Conservation (phyloP, 2,113 vertebrate species). For the Callospermophilus lateralis region DNA sequence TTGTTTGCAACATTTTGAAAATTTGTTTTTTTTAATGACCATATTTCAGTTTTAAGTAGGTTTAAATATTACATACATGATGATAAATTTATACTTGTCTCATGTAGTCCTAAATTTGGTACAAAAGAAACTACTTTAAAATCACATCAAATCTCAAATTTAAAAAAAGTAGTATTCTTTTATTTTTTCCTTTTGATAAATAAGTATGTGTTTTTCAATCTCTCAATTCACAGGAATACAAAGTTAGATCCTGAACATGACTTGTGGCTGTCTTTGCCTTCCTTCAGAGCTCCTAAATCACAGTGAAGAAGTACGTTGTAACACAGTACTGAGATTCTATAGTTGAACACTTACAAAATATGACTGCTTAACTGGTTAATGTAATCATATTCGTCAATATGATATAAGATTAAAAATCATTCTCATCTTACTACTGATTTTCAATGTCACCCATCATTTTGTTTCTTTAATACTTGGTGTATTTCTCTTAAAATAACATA, state of each 20-base stretch:
- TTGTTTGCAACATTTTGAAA: no score
- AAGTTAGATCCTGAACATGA: background rate
- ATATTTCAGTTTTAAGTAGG: no score
- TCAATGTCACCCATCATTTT: background rate
- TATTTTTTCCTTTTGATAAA: background rate
- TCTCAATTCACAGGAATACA: background rate
- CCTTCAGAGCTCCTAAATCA: background rate
- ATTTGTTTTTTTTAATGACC: no score
- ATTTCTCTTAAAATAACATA: constrained; percentile 1
- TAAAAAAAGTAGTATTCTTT: background rate
- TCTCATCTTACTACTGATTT: background rate
- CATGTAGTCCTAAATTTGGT: no score
- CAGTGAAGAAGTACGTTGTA: background rate
- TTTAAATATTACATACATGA: no score
- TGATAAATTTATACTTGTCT: no score
- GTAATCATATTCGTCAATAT: background rate
- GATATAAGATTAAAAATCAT: background rate
- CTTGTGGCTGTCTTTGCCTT: background rate
- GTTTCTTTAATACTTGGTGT: background rate
- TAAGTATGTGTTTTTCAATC: background rate
- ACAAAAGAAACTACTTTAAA: no score
- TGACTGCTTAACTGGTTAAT: background rate
- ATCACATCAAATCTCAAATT: no score
- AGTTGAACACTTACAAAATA: background rate
- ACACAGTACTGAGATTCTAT: background rate